Base-by-base conservation (phyloP, 1,140 invertebrate species). In the Acromyrmex echinatior region DNA sequence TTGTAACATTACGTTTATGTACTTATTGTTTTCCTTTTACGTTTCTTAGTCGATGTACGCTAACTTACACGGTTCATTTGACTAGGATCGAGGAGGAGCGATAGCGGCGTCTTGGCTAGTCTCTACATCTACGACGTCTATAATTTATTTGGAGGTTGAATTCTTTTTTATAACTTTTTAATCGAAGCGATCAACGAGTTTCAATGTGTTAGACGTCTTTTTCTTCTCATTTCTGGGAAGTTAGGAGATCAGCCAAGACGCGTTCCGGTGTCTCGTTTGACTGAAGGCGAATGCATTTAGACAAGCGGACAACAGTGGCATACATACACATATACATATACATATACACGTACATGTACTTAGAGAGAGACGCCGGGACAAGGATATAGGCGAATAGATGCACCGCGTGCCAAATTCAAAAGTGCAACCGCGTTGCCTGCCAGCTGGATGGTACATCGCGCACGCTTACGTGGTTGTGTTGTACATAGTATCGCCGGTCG, bases 401-500 rank as follows among this genome's bases (percentile, higher is more conserved):
- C 89, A 90, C 87, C 73, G 88, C 91, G 92, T 93, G 91, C 92
- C 92, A 93, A 94, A 93, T 91, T 92, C 60, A 85, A 92, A 91
- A 90, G 87, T 90, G 88, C 89, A 92, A 93, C 86, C 80, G 87
- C 89, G 78, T 85, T 82, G 77, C 70, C 79, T 80, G 78, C 82
- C 74, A 89, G 79, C 82, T 68, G 56, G 51, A 68, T 39, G 70
- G 63, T 86, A 79, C 71, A 81, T 87, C 84, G 79, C 80, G 76
- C 88, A 88, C 77, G 76, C 86, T 92, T 90, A 81, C 80, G 88
- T 86, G 88, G 87, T 91, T 92, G 88, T 92, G 88, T 93, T 94
- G 93, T 94, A 94, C 53, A 94, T 94, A 94, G 74, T 74, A 87
- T 93, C 91, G 89, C 86, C 78, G 88, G 91, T 92, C 91, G 91